Percentiles rank a stretch among this genome's conserved stretches.
Evolutionary conservation across 2,797 vertebrate genomes (phyloP).

Genomic region (Glyptemys insculpta): DNA sequence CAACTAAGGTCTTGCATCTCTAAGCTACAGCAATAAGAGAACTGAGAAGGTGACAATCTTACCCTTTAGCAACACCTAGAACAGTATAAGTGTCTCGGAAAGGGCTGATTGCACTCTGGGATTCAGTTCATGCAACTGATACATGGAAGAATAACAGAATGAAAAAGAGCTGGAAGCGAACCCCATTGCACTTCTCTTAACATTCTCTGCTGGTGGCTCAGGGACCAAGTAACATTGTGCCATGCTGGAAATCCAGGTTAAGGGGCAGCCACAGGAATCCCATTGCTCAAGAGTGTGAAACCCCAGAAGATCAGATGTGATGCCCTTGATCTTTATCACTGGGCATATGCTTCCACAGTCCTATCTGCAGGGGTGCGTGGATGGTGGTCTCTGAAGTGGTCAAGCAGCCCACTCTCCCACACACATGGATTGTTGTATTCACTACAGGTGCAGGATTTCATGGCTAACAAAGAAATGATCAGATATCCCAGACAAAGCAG

Average conservation of each 20-base stretch:
- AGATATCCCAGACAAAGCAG: neutral
- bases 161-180: neutral
- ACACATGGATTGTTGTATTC: neutral
- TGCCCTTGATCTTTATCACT: neutral
- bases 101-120: neutral
- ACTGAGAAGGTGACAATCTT: neutral
- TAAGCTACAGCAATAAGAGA: neutral
- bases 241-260: neutral
- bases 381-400: neutral
- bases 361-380: rapidly evolving
- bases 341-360: neutral
- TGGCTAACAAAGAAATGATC: neutral
- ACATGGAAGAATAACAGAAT: neutral
- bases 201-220: neutral
- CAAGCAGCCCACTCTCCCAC: neutral
- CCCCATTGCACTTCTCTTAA: neutral
- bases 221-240: neutral
- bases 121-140: neutral
- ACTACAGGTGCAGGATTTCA: neutral
- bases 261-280: neutral
- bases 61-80: neutral
- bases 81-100: neutral
- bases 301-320: neutral
- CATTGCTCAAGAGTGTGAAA: neutral
- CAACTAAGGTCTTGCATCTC: neutral